Base-by-base conservation (phyloP, 2,888 invertebrate species). In the Lepas anatifera region DNA sequence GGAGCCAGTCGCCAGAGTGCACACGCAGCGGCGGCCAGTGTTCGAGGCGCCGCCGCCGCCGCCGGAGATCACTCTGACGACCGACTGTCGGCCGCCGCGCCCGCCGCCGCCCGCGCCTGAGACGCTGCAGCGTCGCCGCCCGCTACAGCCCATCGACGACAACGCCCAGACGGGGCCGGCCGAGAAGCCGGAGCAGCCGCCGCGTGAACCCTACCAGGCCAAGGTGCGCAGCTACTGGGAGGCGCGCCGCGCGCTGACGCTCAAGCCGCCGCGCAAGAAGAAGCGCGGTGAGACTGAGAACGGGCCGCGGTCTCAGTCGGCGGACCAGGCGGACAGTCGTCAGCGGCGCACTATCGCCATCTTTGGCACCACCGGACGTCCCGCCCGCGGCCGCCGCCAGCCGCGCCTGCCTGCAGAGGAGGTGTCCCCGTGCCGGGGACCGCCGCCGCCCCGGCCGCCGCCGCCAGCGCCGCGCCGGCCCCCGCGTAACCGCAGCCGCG, bases 21-120 rank as follows among this genome's bases (percentile, higher is more conserved):
- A 41, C 11, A 16, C 41, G 10, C 41, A 10, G 4, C 41, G 11
- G 41, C 41, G 11, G 25, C 50, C 50, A 3, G 50, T 18, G 50
- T n/a, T n/a, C 48, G 25, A 48, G 48, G 48, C 6, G 3, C 48
- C 48, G 48, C 50, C 50, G 25, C 25, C 50, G 4, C 52, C 52
- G 52, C 58, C 58, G 58, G 58, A 2, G 3, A 32, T 58, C 58
- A 32, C 58, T 2, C 58, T 32, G 10, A 32, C 58, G 18, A 18
- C 58, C 58, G 58, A 58, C 58, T 58, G 58, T 32, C 58, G 58
- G 58, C 58, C 58, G 58, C 58, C 58, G 32, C 32, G 58, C 16
- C 58, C 58, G 32, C 58, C 58, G 58, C 58, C 32, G 58, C 58
- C 58, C 18, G 58, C 58, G 18, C 58, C 58, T 2, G 58, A 58